These are phyloP conservation scores for Poeciliopsis occidentalis DNA, from an alignment of 2,113 vertebrate species.

Conservation along the genomic window DNA sequence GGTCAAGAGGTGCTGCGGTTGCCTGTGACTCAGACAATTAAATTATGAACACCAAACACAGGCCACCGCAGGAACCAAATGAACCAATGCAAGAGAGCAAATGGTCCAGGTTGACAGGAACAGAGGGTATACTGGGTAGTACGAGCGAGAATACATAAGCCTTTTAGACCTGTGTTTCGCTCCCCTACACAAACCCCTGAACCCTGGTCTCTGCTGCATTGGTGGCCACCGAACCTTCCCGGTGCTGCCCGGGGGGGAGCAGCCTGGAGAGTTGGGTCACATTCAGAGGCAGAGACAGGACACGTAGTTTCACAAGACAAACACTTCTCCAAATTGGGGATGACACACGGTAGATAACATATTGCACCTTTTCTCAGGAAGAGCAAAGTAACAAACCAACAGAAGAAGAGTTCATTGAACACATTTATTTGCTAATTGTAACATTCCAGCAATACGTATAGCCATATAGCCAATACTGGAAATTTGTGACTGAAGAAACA, in stretches of 20 bases:
- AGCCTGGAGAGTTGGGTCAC: conserved; percentile 60
- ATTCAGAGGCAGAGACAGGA: conserved; percentile 65
- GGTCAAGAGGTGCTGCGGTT: conserved; percentile 50
- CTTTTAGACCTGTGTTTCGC: conserved; percentile 43
- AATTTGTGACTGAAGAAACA: conserved; percentile 45
- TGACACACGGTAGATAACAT: conserved; percentile 22
- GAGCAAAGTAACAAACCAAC: conserved; percentile 42
- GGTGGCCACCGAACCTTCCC: conserved; percentile 62
- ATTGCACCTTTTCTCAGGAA: conserved; percentile 67
- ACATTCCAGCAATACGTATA: conserved; percentile 71
- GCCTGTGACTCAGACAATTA: conserved; percentile 49
- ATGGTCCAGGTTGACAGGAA: conserved; percentile 2
- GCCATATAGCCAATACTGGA: conserved; percentile 43
- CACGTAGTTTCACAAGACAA: conserved; percentile 27
- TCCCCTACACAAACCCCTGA: conserved; percentile 18
- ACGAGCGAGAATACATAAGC: conserved; percentile 6
- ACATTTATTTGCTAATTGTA: conserved; percentile 20
- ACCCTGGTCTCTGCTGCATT: conserved; percentile 49
- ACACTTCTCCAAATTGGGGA: conserved; percentile 11
- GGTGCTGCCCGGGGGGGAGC: conserved; percentile 79
- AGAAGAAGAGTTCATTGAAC: conserved; percentile 17
- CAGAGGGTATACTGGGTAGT: conserved; percentile 17
- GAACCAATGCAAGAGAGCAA: conserved; percentile 47
- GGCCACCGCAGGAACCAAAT: conserved; percentile 49
- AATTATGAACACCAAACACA: conserved; percentile 49